Evolutionary conservation across 2,113 vertebrate species (phyloP).

Genomic region (Galemys pyrenaicus): DNA sequence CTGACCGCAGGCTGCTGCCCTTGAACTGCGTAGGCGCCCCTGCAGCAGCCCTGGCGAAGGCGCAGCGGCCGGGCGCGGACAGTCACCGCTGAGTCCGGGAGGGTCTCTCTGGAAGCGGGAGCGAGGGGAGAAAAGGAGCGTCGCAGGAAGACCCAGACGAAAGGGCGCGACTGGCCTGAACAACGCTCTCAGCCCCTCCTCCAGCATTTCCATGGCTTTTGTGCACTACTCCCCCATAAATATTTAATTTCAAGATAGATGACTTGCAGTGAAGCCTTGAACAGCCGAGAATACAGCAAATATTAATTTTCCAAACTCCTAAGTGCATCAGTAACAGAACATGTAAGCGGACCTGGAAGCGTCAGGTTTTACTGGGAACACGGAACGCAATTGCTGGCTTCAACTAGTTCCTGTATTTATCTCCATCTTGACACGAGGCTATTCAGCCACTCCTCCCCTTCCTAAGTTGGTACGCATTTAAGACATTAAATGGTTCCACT

Average conservation of each 20-base stretch:
- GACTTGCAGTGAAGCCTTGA: neutral
- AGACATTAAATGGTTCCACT: constrained; percentile 49
- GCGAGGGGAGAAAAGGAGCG: too few species aligned
- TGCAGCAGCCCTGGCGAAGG: too few species aligned
- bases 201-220: neutral
- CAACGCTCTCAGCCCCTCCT: accelerated
- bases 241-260: neutral
- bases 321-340: neutral
- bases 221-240: neutral
- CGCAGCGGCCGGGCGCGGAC: too few species aligned
- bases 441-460: constrained; percentile 41
- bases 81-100: too few species aligned
- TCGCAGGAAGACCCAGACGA: accelerated
- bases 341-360: neutral
- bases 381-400: neutral
- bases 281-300: neutral
- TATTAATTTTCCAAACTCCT: neutral
- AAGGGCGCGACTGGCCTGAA: neutral
- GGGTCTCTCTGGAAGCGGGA: accelerated
- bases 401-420: neutral
- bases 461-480: constrained; percentile 63
- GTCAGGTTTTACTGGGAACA: neutral
- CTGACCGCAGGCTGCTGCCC: too few species aligned
- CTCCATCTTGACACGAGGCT: neutral
- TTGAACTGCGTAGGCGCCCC: too few species aligned